Evolutionary conservation across 1,140 invertebrate genomes (phyloP), one percentile per base, ranked within the genome.

Genomic region (Hirudo medicinalis): DNA sequence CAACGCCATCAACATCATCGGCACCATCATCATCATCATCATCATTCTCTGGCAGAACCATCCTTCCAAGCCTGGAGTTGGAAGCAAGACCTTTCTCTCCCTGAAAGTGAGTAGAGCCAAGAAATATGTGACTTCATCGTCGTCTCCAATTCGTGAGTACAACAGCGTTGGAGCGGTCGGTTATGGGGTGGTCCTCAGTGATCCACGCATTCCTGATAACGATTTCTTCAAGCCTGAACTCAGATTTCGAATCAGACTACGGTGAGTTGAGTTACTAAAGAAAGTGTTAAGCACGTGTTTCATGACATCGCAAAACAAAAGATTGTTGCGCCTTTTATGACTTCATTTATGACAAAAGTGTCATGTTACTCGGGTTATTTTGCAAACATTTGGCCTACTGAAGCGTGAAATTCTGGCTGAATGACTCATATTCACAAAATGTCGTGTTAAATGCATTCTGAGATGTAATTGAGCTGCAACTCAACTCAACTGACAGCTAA

Each of bases 101-200:
- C 27, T 67, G 32, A 27, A 72, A 29, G 55, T 60, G 22, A 66
- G 55, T n/a, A 69, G 67, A 36, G 72, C 72, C 4, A 72, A 72
- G 54, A 72, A 72, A 54, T 22, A 15, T 11, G 72, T 72, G 9
- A 49, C 67, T 9, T 36, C 49, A 36, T 29, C 53, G 15, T 27
- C 32, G 8, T 69, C 72, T 20, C 49, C 32, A 53, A 69, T 72
- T 17, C 72, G 72, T 15, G 67, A 53, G 20, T 72, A 54, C 53
- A 72, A 72, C 54, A 67, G 68, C 53, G 72, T 70, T 20, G 72
- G 72, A 4, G 72, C 72, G 20, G 71, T 72, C 11, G 71, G 63
- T 20, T 69, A 69, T 36, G 71, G 54, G 5, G 67, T 55, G 13
- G 72, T 70, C 3, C 20, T 70, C 27, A 70, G 40, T 19, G 72